Base-by-base conservation (phyloP, 1,140 invertebrate genomes). In the Laodelphax striatellus region DNA sequence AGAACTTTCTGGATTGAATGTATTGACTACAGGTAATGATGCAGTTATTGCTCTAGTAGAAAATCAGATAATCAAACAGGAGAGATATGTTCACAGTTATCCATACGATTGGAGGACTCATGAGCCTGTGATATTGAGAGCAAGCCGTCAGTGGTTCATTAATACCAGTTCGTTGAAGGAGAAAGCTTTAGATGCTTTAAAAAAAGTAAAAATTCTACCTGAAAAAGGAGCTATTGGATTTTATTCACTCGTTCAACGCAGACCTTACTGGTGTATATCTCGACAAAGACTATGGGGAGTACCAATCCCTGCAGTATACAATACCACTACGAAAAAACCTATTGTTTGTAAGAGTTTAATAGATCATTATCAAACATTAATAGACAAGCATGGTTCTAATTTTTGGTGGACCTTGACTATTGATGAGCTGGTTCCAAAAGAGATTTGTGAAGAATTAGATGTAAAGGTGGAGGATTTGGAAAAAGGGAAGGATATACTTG, bases 81-180 rank as follows among this genome's bases (percentile, higher is more conserved):
- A 46, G 5, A 74, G 77, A 1, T 82, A 85, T 65, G 73, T 75
- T 5, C 97, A 99, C 70, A 91, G 88, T 63, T 99, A 99, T 78
- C 97, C 97, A 0, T 92, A 98, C 70, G 97, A 99, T 76, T 99
- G 97, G 97, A 75, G 97, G 68, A 98, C 93, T 0, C 96, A 97
- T 71, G 80, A 88, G 70, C 97, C 97, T 0, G 88, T 99, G 3
- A 91, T 99, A 44, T 79, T 97, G 22, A 80, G 88, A 64, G 87
- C 94, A 5, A 96, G 92, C 72, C 77, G 86, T 66, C 97, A 99
- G 73, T 99, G 97, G 97, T 99, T 99, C 70, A 85, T 99, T 50
- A 83, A 99, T 74, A 94, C 93, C 0, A 77, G 84, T 17, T 71
- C 78, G 42, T 72, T 98, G 2, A 90, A 90, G 71, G 70, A 84